A percentile compares a stretch with the other conserved stretches of the same genome.
phyloP scores from a whole-genome alignment of 2,888 invertebrate genomes.

The Thyatira batis region DNA sequence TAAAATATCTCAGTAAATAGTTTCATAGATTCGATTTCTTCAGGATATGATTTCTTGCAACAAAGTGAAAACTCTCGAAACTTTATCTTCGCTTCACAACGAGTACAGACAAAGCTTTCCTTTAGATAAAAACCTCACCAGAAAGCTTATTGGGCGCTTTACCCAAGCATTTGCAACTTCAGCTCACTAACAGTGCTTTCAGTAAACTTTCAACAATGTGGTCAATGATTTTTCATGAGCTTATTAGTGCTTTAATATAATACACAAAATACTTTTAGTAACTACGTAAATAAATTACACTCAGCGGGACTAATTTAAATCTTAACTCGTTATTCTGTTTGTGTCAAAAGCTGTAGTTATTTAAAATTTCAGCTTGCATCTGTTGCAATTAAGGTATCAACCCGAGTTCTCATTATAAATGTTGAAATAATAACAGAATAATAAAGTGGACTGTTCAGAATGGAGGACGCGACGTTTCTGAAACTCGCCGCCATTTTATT shows the following conservation, averaged over 20 bases:
- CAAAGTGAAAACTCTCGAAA: not conserved
- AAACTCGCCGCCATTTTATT: not conserved
- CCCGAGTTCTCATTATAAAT: not conserved
- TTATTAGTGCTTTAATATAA: not conserved
- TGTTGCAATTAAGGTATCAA: not conserved
- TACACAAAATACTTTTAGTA: not conserved
- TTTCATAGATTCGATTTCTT: slow-evolving; percentile 18
- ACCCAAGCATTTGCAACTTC: not conserved
- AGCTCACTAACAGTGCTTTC: not conserved
- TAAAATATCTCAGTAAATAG: too few species aligned
- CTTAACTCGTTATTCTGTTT: not conserved
- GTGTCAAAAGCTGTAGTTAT: not conserved
- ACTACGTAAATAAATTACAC: not conserved
- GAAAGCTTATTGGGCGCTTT: not conserved
- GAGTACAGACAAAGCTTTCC: not conserved
- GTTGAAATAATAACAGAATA: not conserved
- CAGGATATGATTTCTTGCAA: slow-evolving; percentile 5
- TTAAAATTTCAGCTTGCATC: not conserved
- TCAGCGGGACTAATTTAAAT: not conserved
- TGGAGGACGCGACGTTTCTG: not conserved
- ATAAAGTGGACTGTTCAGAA: not conserved
- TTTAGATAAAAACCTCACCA: not conserved
- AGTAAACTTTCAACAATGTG: not conserved
- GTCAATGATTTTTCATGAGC: not conserved
- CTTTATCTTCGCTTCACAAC: not conserved